Base-by-base conservation (phyloP, 2,888 invertebrate species). In the Camptogramma bilineatum region DNA sequence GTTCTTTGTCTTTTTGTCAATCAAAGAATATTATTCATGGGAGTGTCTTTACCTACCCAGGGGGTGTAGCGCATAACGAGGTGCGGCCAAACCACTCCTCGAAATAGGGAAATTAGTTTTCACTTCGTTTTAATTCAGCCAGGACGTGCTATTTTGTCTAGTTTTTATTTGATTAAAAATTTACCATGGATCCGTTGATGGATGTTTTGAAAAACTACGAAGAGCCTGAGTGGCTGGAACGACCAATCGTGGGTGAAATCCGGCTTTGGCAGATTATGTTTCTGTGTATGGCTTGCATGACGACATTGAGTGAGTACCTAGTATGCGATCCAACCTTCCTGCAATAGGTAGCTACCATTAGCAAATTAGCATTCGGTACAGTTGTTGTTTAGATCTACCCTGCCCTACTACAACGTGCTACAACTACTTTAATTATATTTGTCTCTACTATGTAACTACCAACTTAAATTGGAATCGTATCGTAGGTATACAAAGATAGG, bases 211-310 rank as follows among this genome's bases (percentile, higher is more conserved):
- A 88, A 77, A 90, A 91, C 71, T 87, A 88, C 31, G 86, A 86
- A 53, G 94, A 94, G 74, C 94, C 95, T 53, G 94, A 95, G 74
- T 96, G 97, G 97, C 93, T 97, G 62, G 97, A 97, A 84, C 94
- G 92, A 70, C 90, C 94, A 62, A 94, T 96, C 28, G 85, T 95
- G 47, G 95, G 95, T 58, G 95, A 95, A 24, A 94, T 98, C 78
- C 94, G 97, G 69, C 94, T 96, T 56, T 98, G 98, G 98, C 97
- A 98, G 83, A 93, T 97, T 61, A 94, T 97, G 79, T 96, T 97
- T 81, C 90, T 97, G 67, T 95, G 95, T 77, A 88, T 96, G 62
- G 95, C 95, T 52, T 94, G 94, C 56, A 80, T 96, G 64, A 88
- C 95, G 53, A 87, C 95, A 64, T 77, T 96, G 67, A 94, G 96